Evolutionary conservation across 2,888 invertebrate genomes (phyloP).

Genomic region (Eupithecia dodoneata): DNA sequence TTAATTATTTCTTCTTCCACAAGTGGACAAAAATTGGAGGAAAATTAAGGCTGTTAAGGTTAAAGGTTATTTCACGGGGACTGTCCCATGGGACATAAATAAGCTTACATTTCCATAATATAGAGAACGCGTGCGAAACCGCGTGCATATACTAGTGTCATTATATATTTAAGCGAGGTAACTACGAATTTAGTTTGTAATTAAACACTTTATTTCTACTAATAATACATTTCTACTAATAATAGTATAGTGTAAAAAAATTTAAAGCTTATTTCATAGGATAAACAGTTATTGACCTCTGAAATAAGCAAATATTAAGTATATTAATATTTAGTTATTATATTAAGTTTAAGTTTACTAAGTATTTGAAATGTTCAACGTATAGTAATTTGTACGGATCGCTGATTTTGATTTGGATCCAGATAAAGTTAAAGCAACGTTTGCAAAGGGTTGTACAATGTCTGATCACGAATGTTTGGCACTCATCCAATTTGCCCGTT

Average conservation of each 20-base stretch:
- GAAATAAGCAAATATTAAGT: background rate
- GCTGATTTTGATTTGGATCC: conserved; percentile 37
- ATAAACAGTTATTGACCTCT: background rate
- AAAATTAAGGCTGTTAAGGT: no score
- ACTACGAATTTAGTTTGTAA: no score
- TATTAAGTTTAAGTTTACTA: background rate
- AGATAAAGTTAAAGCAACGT: conserved; percentile 40
- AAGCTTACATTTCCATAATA: no score
- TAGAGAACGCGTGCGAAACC: no score
- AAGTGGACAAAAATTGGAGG: background rate
- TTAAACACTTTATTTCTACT: no score
- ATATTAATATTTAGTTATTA: background rate
- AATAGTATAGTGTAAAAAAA: no score
- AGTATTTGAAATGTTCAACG: conserved; percentile 18
- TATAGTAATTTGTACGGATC: conserved; percentile 29
- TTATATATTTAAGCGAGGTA: no score
- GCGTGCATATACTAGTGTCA: no score
- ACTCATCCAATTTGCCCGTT: conserved; percentile 36
- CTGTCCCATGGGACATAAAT: no score
- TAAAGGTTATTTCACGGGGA: no score
- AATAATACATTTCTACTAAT: no score
- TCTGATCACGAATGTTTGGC: conserved; percentile 42
- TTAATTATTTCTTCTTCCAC: background rate
- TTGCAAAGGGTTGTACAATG: conserved; percentile 39
- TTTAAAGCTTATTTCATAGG: no score